A percentile compares a stretch with the other conserved stretches of the same genome.
phyloP scores from a whole-genome alignment of 2,113 vertebrate species.

The Chaenogobius annularis region DNA sequence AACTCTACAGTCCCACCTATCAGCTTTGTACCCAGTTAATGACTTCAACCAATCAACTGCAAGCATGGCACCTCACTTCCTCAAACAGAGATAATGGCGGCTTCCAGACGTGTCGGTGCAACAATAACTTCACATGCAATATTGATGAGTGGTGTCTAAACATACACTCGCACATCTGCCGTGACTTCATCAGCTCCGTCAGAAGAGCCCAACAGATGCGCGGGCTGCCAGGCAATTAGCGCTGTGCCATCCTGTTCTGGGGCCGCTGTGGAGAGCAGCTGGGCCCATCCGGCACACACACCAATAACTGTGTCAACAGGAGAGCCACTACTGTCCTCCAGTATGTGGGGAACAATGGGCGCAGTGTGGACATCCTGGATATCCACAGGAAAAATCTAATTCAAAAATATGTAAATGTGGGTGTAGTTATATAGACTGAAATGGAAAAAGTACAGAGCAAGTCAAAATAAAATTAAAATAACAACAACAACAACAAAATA shows the following conservation, averaged over 20 bases:
- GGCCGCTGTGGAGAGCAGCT: slow-evolving; percentile 72
- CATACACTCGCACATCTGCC: slow-evolving; percentile 61
- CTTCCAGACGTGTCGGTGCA: slow-evolving; percentile 50
- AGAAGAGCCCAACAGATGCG: slow-evolving; percentile 72
- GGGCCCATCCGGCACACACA: slow-evolving; percentile 54
- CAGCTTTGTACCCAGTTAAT: slow-evolving; percentile 31
- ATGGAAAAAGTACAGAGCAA: no score
- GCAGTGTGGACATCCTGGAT: neutral
- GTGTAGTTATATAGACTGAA: no score
- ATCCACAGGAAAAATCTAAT: no score
- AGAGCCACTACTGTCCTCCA: slow-evolving; percentile 36
- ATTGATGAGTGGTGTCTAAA: slow-evolving; percentile 65
- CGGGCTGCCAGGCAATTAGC: slow-evolving; percentile 78
- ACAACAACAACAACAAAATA: no score
- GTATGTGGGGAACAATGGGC: slow-evolving; percentile 11
- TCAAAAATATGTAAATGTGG: no score
- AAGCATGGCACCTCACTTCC: slow-evolving; percentile 48
- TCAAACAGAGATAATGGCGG: slow-evolving; percentile 53
- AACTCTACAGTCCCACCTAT: slow-evolving; percentile 32
- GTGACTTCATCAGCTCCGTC: slow-evolving; percentile 73
- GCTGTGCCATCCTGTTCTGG: slow-evolving; percentile 73
- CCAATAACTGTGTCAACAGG: slow-evolving; percentile 57
- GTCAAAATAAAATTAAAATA: no score
- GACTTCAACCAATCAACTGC: slow-evolving; percentile 46
- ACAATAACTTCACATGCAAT: slow-evolving; percentile 61